Conservation (phyloP, 2,888 invertebrate genomes). For the Odontocerum albicorne region DNA sequence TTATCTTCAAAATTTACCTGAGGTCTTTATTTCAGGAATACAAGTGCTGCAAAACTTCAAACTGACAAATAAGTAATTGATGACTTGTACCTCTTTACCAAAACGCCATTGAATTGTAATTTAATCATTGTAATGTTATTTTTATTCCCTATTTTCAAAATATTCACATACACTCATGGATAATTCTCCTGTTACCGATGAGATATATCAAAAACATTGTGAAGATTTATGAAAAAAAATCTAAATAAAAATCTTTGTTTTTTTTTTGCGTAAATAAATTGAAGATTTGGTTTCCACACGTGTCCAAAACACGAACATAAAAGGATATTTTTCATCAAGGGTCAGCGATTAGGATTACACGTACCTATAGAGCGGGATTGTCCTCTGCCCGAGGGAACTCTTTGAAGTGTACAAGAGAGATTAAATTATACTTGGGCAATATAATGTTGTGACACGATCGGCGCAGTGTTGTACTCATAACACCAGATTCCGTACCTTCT, state of each 20-base stretch:
- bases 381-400: slow-evolving; percentile 18
- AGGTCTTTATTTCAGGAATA: no score
- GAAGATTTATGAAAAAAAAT: no score
- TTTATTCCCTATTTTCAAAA: no score
- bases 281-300: slow-evolving; percentile 10
- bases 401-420: slow-evolving; percentile 35
- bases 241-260: neutral
- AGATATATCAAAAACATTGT: no score
- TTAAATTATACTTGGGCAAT: slow-evolving; percentile 31
- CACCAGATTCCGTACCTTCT: neutral
- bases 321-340: slow-evolving; percentile 10
- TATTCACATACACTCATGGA: no score
- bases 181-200: no score
- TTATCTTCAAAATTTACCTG: no score
- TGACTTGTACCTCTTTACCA: no score
- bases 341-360: slow-evolving; percentile 18
- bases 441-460: slow-evolving; percentile 30
- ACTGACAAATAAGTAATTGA: no score
- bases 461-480: slow-evolving; percentile 5
- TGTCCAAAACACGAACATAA: slow-evolving; percentile 3
- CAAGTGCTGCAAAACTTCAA: no score
- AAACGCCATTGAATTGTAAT: no score
- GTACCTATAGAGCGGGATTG: slow-evolving; percentile 6
- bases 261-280: slow-evolving; percentile 14
- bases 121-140: no score